phyloP scores from a whole-genome alignment of 2,888 invertebrate genomes.

The Campoplex nolae region DNA sequence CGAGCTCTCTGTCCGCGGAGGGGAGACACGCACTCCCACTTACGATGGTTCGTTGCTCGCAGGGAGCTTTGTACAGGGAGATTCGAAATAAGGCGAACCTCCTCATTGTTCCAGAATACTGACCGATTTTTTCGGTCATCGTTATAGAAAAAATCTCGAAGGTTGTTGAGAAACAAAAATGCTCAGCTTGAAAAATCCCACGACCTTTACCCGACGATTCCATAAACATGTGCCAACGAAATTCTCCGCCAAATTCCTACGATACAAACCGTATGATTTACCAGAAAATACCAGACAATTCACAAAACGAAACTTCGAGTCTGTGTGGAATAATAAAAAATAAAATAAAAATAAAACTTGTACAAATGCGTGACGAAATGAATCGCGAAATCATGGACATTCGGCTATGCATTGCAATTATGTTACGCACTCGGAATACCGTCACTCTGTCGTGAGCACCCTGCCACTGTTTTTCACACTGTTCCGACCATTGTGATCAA shows the following conservation, averaged over 20 bases:
- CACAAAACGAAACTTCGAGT: not conserved
- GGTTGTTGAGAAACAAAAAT: not conserved
- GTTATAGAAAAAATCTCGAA: not conserved
- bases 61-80: constrained; percentile 29
- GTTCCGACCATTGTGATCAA: constrained; percentile 8
- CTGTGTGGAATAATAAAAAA: not conserved
- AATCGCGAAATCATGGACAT: constrained; percentile 44
- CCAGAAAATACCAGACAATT: not conserved
- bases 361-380: constrained; percentile 11
- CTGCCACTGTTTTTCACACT: not conserved
- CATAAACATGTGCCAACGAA: not conserved
- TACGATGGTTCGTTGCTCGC: not conserved
- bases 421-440: constrained; percentile 15
- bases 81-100: not conserved
- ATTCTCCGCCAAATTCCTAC: not conserved
- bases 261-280: not conserved
- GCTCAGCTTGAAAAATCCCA: not conserved
- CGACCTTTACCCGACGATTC: not conserved
- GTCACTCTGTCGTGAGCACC: constrained; percentile 22
- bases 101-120: not conserved
- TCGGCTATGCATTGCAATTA: constrained; percentile 13
- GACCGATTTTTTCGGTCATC: not conserved
- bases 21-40: constrained; percentile 1
- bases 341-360: not conserved
- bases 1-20: constrained; percentile 47